Percentiles rank a stretch among this genome's conserved stretches.
Evolutionary conservation across 92 coral and sea anemone genomes (phyloP).

Genomic region (Actinostola sp.): DNA sequence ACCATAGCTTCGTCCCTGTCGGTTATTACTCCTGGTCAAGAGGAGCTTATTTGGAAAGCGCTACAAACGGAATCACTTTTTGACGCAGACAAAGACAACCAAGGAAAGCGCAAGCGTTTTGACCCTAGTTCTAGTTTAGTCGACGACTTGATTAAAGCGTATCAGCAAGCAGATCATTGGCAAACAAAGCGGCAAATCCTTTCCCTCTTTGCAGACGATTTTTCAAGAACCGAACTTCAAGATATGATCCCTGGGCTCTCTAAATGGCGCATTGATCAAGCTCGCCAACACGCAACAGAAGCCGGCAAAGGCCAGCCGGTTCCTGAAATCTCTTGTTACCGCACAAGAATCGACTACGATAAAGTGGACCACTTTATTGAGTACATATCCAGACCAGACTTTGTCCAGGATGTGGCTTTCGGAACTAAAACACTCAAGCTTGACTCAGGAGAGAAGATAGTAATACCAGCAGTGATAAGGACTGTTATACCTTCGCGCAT

Average conservation of each 20-base stretch:
- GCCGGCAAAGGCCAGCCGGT: constrained; percentile 36
- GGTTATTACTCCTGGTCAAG: constrained; percentile 53
- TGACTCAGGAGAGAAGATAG: constrained; percentile 43
- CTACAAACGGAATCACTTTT: constrained; percentile 22
- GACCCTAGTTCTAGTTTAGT: constrained; percentile 29
- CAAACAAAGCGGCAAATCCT: constrained; percentile 45
- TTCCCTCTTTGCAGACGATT: constrained; percentile 59
- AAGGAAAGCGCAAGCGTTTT: constrained; percentile 35
- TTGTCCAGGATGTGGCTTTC: constrained; percentile 33
- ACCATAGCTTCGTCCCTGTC: constrained; percentile 36
- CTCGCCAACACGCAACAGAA: constrained; percentile 50
- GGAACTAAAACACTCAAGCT: constrained; percentile 41
- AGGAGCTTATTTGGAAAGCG: constrained; percentile 34
- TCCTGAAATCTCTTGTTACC: constrained; percentile 16
- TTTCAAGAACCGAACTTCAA: constrained; percentile 48
- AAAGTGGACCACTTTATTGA: constrained; percentile 39
- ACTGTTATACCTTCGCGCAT: constrained; percentile 38
- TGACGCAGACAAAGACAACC: constrained; percentile 27
- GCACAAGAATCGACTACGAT: constrained; percentile 15
- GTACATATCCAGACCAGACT: constrained; percentile 30
- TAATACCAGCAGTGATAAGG: constrained; percentile 38
- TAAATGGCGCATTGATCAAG: constrained; percentile 54
- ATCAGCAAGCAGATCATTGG: constrained; percentile 51
- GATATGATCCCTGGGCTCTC: constrained; percentile 43
- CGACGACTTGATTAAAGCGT: constrained; percentile 21